phyloP scores from a whole-genome alignment of 2,888 invertebrate genomes.

The Synergus japonicus region DNA sequence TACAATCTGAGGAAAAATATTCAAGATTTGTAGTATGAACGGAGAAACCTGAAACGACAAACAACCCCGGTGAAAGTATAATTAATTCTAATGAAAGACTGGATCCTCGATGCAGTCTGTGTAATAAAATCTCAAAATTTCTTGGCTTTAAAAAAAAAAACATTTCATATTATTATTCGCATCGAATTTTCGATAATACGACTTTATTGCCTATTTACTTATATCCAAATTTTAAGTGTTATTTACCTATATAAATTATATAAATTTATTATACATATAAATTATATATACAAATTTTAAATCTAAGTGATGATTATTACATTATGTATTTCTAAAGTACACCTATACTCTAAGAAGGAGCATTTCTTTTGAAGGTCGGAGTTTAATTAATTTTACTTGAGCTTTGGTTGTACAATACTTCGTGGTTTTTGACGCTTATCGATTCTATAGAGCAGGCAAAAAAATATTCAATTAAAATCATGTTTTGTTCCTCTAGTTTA shows the following conservation, averaged over 20 bases:
- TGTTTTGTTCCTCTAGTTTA: neutral
- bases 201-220: neutral
- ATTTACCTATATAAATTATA: neutral
- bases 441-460: neutral
- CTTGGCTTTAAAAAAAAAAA: neutral
- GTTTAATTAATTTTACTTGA: constrained; percentile 10
- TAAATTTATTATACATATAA: constrained; percentile 1
- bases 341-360: neutral
- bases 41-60: neutral
- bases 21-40: neutral
- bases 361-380: neutral
- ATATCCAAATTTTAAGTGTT: neutral
- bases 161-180: neutral
- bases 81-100: constrained; percentile 24
- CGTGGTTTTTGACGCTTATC: neutral
- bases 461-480: neutral
- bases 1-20: neutral
- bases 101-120: neutral
- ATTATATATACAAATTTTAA: constrained; percentile 7
- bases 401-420: constrained; percentile 19
- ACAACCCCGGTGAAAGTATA: constrained; percentile 4
- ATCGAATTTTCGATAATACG: neutral
- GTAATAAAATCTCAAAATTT: constrained; percentile 5
- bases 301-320: neutral
- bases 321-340: neutral